Evolutionary conservation across 92 coral and sea anemone genomes (phyloP).

Genomic region (Siderastrea radians): DNA sequence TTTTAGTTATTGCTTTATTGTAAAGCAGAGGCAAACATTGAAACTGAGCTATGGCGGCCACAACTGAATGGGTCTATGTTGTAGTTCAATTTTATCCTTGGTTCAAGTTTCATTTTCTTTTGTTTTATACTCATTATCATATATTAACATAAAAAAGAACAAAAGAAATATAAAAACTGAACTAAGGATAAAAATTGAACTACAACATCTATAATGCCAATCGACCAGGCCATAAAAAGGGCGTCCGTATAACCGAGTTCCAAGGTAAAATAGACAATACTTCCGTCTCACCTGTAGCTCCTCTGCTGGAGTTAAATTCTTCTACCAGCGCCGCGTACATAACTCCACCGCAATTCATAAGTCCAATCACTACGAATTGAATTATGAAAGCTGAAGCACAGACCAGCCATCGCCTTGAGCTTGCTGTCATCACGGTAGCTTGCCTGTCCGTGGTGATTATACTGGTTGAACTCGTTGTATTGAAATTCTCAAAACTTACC

Average conservation of each 20-base stretch:
- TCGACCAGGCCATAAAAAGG: background rate
- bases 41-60: no score
- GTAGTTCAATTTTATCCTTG: no score
- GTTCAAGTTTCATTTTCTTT: no score
- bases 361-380: constrained; percentile 44
- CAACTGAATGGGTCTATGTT: no score
- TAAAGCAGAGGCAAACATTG: no score
- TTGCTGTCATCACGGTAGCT: background rate
- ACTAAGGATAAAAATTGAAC: no score
- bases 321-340: constrained; percentile 52
- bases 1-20: no score
- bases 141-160: no score
- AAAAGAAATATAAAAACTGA: no score
- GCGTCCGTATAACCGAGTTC: background rate
- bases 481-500: no score
- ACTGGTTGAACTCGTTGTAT: background rate
- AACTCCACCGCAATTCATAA: constrained; percentile 46
- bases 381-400: constrained; percentile 44
- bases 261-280: background rate
- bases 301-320: constrained; percentile 36
- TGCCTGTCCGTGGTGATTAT: background rate
- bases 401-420: constrained; percentile 39
- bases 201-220: background rate
- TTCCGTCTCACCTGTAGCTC: constrained; percentile 40
- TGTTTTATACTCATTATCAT: no score